Percentiles rank a stretch among this genome's conserved stretches.
Conservation (phyloP, 2,113 vertebrate genomes). For the Leucosticte australis region DNA sequence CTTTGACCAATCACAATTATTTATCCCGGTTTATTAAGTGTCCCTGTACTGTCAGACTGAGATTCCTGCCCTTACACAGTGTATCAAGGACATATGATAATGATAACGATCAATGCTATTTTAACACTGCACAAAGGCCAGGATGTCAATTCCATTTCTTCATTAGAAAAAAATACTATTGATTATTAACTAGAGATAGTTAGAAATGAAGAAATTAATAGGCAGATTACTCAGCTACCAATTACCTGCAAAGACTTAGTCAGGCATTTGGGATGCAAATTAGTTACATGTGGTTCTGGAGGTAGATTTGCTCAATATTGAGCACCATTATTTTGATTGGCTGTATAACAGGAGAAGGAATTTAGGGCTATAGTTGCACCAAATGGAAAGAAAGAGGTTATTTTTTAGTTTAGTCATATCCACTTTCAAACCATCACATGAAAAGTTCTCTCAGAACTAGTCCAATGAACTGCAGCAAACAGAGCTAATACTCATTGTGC, state of each 20-base stretch:
- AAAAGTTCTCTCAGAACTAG: neutral
- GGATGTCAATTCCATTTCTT: conserved; percentile 74
- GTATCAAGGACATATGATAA: conserved; percentile 81
- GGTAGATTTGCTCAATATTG: conserved; percentile 44
- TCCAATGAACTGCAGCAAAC: neutral
- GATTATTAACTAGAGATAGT: conserved; percentile 76
- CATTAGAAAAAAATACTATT: conserved; percentile 75
- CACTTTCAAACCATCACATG: neutral
- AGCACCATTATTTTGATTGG: neutral
- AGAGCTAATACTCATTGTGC: neutral
- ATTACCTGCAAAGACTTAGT: conserved; percentile 57
- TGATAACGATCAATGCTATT: conserved; percentile 77
- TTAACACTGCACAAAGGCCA: conserved; percentile 75
- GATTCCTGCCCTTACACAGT: conserved; percentile 65
- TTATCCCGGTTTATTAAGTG: conserved; percentile 63
- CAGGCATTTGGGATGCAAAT: conserved; percentile 68
- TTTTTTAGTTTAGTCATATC: neutral
- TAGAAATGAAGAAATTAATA: conserved; percentile 71
- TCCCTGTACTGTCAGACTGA: conserved; percentile 56
- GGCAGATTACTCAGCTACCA: conserved; percentile 62
- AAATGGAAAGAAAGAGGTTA: neutral
- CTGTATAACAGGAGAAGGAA: neutral
- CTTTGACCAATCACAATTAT: conserved; percentile 61
- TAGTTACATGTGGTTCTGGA: conserved; percentile 46
- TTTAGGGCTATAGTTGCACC: neutral